Conservation (phyloP, 1,140 invertebrate species). For the Episyrphus balteatus region DNA sequence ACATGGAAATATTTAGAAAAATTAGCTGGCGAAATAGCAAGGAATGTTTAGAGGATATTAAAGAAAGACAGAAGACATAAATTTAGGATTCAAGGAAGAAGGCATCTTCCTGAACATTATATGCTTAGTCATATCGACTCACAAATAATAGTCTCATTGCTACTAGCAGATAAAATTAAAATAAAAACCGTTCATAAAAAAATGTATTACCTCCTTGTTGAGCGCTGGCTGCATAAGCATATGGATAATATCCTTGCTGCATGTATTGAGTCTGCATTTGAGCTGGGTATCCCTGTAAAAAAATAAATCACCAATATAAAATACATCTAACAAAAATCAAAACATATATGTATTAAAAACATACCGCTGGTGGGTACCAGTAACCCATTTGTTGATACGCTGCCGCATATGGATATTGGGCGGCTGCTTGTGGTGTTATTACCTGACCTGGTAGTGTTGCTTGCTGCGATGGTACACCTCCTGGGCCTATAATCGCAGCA, state of each 20-base stretch:
- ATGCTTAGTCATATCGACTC: no score
- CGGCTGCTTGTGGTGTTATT: slow-evolving; percentile 34
- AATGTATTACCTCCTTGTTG: slow-evolving; percentile 22
- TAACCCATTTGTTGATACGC: slow-evolving; percentile 65
- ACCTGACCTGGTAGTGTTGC: slow-evolving; percentile 3
- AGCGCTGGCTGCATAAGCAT: slow-evolving; percentile 33
- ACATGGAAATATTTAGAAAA: no score
- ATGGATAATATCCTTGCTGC: slow-evolving; percentile 48
- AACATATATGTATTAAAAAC: slow-evolving; percentile 5
- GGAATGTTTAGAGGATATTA: no score
- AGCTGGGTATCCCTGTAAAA: slow-evolving; percentile 34
- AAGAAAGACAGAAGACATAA: no score
- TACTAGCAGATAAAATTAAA: no score
- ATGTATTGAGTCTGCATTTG: slow-evolving; percentile 56
- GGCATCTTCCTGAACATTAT: no score
- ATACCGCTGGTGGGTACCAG: slow-evolving; percentile 55
- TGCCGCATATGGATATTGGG: slow-evolving; percentile 49
- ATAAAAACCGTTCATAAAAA: no score
- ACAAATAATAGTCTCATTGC: no score
- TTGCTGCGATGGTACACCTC: slow-evolving; percentile 28
- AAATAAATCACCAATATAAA: slow-evolving; percentile 4
- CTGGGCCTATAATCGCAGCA: slow-evolving; percentile 27
- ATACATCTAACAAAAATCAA: slow-evolving; percentile 1
- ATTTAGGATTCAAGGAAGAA: no score
- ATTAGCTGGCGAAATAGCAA: no score